Base-by-base conservation (phyloP, 2,113 vertebrate species). In the Collichthys lucidus region DNA sequence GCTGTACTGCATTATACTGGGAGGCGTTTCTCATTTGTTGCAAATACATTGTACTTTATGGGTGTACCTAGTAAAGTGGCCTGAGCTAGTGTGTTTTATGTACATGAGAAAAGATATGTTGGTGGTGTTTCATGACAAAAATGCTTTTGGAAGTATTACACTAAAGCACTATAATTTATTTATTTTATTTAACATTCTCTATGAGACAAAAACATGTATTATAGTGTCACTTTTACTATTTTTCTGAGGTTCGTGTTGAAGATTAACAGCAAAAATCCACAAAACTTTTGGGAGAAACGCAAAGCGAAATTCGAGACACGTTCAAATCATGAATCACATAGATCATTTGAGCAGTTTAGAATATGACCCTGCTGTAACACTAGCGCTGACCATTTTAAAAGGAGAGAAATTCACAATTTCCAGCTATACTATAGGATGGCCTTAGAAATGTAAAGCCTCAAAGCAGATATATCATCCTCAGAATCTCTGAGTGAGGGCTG, bases 361-460 rank as follows among this genome's bases (percentile, higher is more conserved):
- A 65, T 69, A 42, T 85, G 83, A 90, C 75, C 87, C 87, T 81
- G 61, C 40, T 83, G 50, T 86, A 87, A 79, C 80, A 81, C 78
- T 65, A 64, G 77, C 71, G 65, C 12, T 65, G 67, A 78, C 82
- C 85, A 80, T 65, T 84, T 92, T 88, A 78, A 91, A 92, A 88
- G 85, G 66, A 74, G 81, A 92, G 84, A 88, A 80, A 86, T 86
- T 91, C 70, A 82, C 79, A 80, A 83, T 92, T 88, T 91, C 82
- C 88, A 90, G 82, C 79, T 82, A 79, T 63, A 89, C 78, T 84
- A 74, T 73, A 65, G 56, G 84, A 83, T 20, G 20, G 85, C 82
- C 82, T 84, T 71, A 80, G 86, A 91, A 90, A 88, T 14, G n/a
- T 67, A 83, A 82, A 92, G 82, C 90, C 92, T 93, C 88, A 93